These are phyloP conservation scores for Tylochromis polylepis DNA, from an alignment of 2,113 vertebrate species.

Conservation along the genomic window DNA sequence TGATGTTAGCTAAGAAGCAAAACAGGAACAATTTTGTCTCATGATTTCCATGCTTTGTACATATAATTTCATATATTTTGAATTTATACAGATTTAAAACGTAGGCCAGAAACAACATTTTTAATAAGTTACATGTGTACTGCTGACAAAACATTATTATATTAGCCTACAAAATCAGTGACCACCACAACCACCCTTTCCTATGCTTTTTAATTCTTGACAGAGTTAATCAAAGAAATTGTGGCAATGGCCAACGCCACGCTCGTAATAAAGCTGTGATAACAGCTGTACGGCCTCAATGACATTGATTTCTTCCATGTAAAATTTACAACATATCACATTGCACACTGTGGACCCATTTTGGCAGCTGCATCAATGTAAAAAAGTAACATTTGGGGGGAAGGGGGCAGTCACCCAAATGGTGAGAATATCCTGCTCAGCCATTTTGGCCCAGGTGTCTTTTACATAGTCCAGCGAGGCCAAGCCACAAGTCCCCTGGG, in stretches of 20 bases:
- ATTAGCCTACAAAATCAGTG: not conserved
- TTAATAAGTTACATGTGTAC: not conserved
- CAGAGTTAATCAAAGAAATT: conserved; percentile 17
- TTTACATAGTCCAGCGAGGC: conserved; percentile 32
- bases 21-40: not conserved
- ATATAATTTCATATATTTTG: not conserved
- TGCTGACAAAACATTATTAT: not conserved
- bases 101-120: not conserved
- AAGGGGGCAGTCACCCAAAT: conserved; percentile 32
- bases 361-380: conserved; percentile 36
- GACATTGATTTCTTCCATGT: conserved; percentile 45
- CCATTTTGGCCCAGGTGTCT: conserved; percentile 43
- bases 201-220: not conserved
- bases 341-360: conserved; percentile 40
- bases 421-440: conserved; percentile 45
- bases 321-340: conserved; percentile 58
- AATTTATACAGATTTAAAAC: not conserved
- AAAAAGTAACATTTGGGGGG: not conserved
- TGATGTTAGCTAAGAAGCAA: not conserved
- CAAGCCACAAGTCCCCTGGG: conserved; percentile 31
- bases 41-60: not conserved
- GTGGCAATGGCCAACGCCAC: not conserved
- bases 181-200: not conserved
- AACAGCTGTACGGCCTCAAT: conserved; percentile 30
- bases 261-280: not conserved